These are phyloP conservation scores for Tragelaphus imberbis DNA, from an alignment of 2,113 vertebrate species.

Conservation along the genomic window DNA sequence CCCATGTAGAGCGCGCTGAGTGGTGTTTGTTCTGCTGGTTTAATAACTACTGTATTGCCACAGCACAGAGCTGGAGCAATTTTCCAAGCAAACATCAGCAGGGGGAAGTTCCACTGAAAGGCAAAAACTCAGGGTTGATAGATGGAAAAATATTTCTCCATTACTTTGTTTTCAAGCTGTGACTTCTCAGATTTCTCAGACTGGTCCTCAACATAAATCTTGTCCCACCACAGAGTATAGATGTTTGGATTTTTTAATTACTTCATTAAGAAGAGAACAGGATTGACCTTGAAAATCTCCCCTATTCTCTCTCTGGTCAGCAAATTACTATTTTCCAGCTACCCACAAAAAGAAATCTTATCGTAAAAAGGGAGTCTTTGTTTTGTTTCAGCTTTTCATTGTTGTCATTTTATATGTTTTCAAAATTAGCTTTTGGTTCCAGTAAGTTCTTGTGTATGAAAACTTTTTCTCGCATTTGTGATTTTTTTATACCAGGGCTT, in stretches of 20 bases:
- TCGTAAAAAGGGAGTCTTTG: not conserved
- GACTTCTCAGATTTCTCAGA: constrained; percentile 75
- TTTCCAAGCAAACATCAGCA: constrained; percentile 99
- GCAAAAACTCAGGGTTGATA: constrained; percentile 67
- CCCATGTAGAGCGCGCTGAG: constrained; percentile 96
- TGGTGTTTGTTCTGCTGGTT: constrained; percentile 97
- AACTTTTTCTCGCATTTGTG: not conserved
- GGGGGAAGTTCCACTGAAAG: constrained; percentile 98
- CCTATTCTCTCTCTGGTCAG: constrained; percentile 46
- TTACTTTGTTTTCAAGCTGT: constrained; percentile 75
- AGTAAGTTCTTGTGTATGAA: constrained; percentile 20
- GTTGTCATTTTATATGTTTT: not conserved
- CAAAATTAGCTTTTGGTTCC: constrained; percentile 40
- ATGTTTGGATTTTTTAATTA: constrained; percentile 57
- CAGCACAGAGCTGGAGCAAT: constrained; percentile 95
- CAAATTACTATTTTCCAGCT: constrained; percentile 14
- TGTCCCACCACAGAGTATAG: constrained; percentile 61
- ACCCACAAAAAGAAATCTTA: constrained; percentile 16
- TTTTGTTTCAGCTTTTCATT: not conserved
- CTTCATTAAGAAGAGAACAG: constrained; percentile 62
- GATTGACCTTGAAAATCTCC: constrained; percentile 48
- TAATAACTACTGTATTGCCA: constrained; percentile 96
- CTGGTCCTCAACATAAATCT: constrained; percentile 71
- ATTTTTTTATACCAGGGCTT: constrained; percentile 23
- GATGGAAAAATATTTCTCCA: constrained; percentile 66